A percentile compares a stretch with the other conserved stretches of the same genome.
Conservation (phyloP, 2,797 vertebrate genomes). For the Lepidocolaptes lacrymiger region DNA sequence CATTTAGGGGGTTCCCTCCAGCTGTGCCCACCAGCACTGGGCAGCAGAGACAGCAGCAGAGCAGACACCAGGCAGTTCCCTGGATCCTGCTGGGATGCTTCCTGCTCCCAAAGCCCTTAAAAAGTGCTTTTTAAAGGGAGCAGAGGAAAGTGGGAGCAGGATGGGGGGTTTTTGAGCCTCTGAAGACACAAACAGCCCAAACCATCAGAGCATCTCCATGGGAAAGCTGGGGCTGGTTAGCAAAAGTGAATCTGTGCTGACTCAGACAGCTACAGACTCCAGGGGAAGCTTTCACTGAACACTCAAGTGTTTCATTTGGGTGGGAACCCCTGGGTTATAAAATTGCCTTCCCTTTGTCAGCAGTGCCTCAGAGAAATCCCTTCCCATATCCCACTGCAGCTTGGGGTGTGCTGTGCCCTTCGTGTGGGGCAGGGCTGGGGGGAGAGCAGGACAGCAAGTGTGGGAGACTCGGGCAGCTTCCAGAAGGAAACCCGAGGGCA, state of each 20-base stretch:
- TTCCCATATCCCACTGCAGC: neutral
- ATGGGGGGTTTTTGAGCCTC: neutral
- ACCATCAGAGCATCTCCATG: neutral
- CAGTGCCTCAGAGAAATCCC: neutral
- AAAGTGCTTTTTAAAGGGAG: neutral
- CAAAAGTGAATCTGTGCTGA: constrained; percentile 10
- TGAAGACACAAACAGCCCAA: neutral
- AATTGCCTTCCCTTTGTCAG: neutral
- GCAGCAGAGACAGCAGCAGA: neutral
- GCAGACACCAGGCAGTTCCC: neutral
- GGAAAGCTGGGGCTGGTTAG: neutral
- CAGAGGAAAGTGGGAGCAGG: neutral
- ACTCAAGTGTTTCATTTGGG: neutral
- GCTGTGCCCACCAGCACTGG: neutral
- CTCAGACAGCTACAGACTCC: constrained; percentile 17
- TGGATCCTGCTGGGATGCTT: neutral
- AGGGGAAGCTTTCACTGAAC: constrained; percentile 33
- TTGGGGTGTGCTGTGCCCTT: neutral
- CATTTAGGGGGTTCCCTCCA: neutral
- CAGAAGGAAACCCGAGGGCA: constrained; percentile 58
- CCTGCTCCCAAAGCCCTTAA: neutral
- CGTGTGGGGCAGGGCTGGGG: neutral
- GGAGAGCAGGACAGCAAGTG: neutral
- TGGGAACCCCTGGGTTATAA: neutral
- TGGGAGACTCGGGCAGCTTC: constrained; percentile 46